Evolutionary conservation across 1,140 invertebrate species (phyloP).

Genomic region (Drosophila paulistorum): DNA sequence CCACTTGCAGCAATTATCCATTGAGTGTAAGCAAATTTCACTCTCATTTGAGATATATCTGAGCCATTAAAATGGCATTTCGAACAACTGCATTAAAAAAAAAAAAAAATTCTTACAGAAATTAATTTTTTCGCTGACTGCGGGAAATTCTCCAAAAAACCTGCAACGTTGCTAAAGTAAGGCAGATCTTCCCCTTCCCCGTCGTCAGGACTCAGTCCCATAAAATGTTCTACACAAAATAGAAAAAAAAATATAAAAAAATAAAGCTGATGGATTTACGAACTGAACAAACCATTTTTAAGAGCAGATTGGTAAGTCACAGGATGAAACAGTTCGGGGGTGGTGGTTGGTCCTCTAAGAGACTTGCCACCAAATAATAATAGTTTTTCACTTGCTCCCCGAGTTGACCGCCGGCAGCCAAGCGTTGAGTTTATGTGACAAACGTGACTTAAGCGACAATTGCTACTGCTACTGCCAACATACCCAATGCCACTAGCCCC

Average conservation of each 20-base stretch:
- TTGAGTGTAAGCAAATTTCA: slow-evolving; percentile 74
- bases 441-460: slow-evolving; percentile 78
- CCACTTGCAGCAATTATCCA: slow-evolving; percentile 68
- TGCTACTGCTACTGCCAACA: slow-evolving; percentile 60
- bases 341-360: slow-evolving; percentile 38
- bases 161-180: slow-evolving; percentile 56
- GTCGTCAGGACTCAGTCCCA: slow-evolving; percentile 26
- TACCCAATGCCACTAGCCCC: neutral
- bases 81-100: neutral
- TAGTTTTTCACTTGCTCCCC: slow-evolving; percentile 76
- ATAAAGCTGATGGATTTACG: slow-evolving; percentile 79
- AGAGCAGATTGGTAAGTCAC: slow-evolving; percentile 27
- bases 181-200: slow-evolving; percentile 19
- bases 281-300: slow-evolving; percentile 64
- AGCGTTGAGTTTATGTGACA: slow-evolving; percentile 78
- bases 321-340: slow-evolving; percentile 20
- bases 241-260: slow-evolving; percentile 39
- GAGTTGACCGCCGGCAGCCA: slow-evolving; percentile 70
- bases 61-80: slow-evolving; percentile 5
- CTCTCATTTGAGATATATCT: slow-evolving; percentile 1
- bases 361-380: slow-evolving; percentile 75
- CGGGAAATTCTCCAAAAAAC: slow-evolving; percentile 32
- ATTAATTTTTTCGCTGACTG: slow-evolving; percentile 63
- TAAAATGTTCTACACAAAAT: slow-evolving; percentile 60
- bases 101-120: slow-evolving; percentile 17